Conservation (phyloP, 64 coral and sea anemone species). For the Catalaphyllia jardinei region DNA sequence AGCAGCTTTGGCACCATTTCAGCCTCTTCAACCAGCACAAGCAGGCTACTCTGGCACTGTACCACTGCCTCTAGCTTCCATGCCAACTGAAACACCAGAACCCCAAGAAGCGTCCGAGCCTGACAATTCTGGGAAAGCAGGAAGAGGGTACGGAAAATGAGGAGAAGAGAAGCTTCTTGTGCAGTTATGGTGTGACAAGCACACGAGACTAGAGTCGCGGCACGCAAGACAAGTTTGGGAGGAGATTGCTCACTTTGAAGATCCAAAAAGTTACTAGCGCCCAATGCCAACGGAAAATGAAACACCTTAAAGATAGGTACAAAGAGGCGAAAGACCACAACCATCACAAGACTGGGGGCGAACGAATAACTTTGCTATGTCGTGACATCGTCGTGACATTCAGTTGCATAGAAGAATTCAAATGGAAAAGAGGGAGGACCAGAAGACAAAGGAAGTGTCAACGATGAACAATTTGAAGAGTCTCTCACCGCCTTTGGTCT, state of each 20-base stretch:
- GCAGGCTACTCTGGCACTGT: background rate
- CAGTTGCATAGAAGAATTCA: conserved; percentile 11
- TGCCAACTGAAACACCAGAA: conserved; percentile 12
- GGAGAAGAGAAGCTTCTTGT: conserved; percentile 4
- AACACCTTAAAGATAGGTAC: conserved; percentile 49
- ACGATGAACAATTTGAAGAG: conserved; percentile 13
- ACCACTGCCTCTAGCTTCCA: background rate
- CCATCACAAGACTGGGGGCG: conserved; percentile 7
- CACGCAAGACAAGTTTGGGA: conserved; percentile 20
- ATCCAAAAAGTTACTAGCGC: background rate
- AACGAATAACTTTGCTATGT: conserved; percentile 44
- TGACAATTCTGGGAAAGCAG: background rate
- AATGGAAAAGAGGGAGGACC: background rate
- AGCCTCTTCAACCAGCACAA: conserved; percentile 12
- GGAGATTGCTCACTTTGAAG: conserved; percentile 11
- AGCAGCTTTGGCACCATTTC: conserved; percentile 12
- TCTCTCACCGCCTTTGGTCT: conserved; percentile 11
- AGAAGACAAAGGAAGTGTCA: background rate
- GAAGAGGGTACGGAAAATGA: conserved; percentile 23
- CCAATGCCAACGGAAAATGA: conserved; percentile 43
- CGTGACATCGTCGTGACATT: conserved; percentile 48
- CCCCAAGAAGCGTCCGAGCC: background rate
- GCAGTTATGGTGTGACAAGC: conserved; percentile 27
- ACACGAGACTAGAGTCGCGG: conserved; percentile 20
- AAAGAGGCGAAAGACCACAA: conserved; percentile 51